These are phyloP conservation scores for Labeo rohita DNA, from an alignment of 2,113 vertebrate species.

Conservation along the genomic window DNA sequence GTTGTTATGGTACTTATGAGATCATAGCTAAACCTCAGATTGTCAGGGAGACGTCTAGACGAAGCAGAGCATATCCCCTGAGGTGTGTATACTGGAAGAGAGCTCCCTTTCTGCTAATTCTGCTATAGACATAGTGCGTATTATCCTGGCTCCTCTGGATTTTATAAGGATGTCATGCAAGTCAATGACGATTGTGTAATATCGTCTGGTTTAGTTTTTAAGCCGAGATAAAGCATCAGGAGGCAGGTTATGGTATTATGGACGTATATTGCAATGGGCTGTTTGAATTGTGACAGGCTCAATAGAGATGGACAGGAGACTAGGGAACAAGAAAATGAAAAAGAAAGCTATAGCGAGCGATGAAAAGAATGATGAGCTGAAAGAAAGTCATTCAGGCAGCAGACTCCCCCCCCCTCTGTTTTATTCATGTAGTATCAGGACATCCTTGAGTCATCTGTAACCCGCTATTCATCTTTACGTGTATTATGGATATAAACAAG, in stretches of 20 bases:
- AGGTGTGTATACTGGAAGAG: slow-evolving; percentile 10
- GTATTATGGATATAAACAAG: background rate
- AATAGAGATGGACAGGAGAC: background rate
- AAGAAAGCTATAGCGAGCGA: background rate
- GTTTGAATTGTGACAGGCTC: background rate
- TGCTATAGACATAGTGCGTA: background rate
- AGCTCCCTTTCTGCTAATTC: background rate
- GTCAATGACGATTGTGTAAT: background rate
- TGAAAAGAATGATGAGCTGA: background rate
- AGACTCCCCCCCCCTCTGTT: background rate
- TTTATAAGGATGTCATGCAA: background rate
- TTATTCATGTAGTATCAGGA: slow-evolving; percentile 7
- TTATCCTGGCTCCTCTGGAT: slow-evolving; percentile 5
- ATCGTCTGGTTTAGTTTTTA: slow-evolving; percentile 16
- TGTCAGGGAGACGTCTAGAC: background rate
- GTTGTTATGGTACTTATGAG: background rate
- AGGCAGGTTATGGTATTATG: background rate
- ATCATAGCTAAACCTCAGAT: slow-evolving; percentile 14
- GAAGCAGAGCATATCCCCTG: background rate
- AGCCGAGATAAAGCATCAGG: background rate
- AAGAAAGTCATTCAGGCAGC: slow-evolving; percentile 3
- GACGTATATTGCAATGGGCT: background rate
- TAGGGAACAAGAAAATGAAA: background rate
- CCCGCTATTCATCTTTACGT: background rate
- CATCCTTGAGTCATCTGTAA: background rate